Base-by-base conservation (phyloP, 2,113 vertebrate genomes). In the Grus americana region DNA sequence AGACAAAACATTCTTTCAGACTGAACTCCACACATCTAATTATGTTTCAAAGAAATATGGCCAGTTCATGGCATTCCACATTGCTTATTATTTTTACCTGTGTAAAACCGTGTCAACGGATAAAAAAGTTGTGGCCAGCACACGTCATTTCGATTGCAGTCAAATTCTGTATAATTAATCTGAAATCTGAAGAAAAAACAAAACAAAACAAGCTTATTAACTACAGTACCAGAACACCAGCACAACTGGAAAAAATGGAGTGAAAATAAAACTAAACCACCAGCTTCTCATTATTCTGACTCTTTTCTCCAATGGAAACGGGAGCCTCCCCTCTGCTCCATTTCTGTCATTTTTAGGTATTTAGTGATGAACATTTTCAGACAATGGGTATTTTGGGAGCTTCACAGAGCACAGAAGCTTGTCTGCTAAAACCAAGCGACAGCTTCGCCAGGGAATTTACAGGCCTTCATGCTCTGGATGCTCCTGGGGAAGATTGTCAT, bases 101-200 rank as follows among this genome's bases (percentile, higher is more conserved):
- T 99, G 84, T 99, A 99, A 97, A 98, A 98, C 30, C 50, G 98
- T 18, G 99, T 99, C 83, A 99, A 9, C 2, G 99, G 99, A 63
- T 99, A 99, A 1, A 98, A 97, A 2, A 99, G 98, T 10, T 99
- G 98, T 7, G 98, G 99, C 99, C 99, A 99, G 81, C 99, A 99
- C 62, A 99, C 98, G 7, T 99, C 99, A 38, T 99, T 99, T 73
- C 96, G 98, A 95, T 97, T 97, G 93, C 99, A 99, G 97, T 99
- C 99, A n/a, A 99, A 99, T 90, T 99, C 99, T 13, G 98, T 99
- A 44, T 99, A 99, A 96, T 98, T 99, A n/a, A 99, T 98, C 95
- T 98, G 98, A 97, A 98, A 99, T 70, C 99, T 99, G 84, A 8
- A 78, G 15, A 49, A 15, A 55, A 58, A 26, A 52, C 13, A 16